phyloP scores from a whole-genome alignment of 2,888 invertebrate species.

The Odontomyia ornata region DNA sequence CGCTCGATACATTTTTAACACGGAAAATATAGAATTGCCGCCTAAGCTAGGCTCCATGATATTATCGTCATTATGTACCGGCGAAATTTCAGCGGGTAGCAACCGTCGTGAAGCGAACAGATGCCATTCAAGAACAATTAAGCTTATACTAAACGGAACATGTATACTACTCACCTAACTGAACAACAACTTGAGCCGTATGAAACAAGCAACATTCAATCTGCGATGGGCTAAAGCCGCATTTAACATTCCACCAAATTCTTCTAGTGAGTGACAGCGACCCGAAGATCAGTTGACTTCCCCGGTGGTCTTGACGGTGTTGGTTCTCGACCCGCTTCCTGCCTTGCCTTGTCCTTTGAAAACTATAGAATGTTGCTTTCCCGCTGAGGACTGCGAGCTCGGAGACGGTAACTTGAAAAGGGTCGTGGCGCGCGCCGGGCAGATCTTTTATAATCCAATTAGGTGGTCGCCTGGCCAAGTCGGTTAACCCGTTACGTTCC shows the following conservation, averaged over 20 bases:
- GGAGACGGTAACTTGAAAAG: not conserved
- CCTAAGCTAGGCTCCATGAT: no score
- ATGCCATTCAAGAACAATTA: not conserved
- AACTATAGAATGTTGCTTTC: not conserved
- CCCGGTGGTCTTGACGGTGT: not conserved
- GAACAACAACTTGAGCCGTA: conserved; percentile 47
- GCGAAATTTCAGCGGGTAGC: not conserved
- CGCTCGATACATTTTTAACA: no score
- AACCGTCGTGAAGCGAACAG: not conserved
- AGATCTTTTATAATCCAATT: conserved; percentile 4
- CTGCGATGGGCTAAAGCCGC: conserved; percentile 61
- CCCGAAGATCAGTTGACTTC: conserved; percentile 36
- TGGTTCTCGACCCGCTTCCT: not conserved
- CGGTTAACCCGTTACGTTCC: conserved; percentile 6
- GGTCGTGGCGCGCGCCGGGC: not conserved
- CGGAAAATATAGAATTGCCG: no score
- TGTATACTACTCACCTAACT: conserved; percentile 46
- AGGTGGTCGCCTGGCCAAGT: not conserved
- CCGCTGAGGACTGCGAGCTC: not conserved
- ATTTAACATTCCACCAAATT: conserved; percentile 62
- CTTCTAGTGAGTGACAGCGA: not conserved
- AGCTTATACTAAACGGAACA: not conserved
- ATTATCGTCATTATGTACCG: not conserved
- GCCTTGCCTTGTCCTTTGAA: not conserved
- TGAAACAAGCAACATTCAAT: conserved; percentile 59